Evolutionary conservation across 2,797 vertebrate species (phyloP), one percentile per base, ranked within the genome.

Genomic region (Acanthurus lineatus): DNA sequence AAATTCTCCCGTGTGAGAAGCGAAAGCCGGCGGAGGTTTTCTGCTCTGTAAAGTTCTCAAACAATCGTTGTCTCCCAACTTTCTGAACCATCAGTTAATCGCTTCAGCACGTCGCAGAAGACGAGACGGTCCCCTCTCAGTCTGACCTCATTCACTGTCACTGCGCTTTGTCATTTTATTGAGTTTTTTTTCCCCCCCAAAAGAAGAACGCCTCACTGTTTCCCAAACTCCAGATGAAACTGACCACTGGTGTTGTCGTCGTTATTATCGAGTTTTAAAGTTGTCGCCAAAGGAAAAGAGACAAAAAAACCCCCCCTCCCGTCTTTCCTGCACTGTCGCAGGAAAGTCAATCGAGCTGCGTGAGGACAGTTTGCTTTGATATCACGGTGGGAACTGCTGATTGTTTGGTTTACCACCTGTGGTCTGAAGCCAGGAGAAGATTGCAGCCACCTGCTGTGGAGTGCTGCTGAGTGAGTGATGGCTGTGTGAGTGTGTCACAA

Each of bases 381-480:
- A 73, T 90, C 88, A 52, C 63, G 56, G 82, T 68, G 88, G 69
- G 91, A 90, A 76, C 64, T 32, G 85, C 85, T 91, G 91, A 93
- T 93, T 93, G 91, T 93, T 93, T 92, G 88, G 44, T 91, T 92
- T 89, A 85, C 91, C 90, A 78, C 91, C 91, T 90, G 92, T 20
- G 59, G 90, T 73, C 86, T 59, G 79, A 65, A 84, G 86, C 87
- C 77, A 73, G 85, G 79, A 87, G 86, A 87, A 84, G 89, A 89
- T 89, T 84, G 89, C 75, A 47, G 52, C 69, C 84, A 2, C 86
- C 90, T 25, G 38, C 78, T 79, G 89, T 2, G 79, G 44, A 66
- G 73, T 6, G 7, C 84, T 56, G 88, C 82, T 76, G 81, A 59
- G 84, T 90, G 85, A 86, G 58, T 87, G 89, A 91, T 88, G 87